Evolutionary conservation across 2,888 invertebrate species (phyloP).

Genomic region (Acheta domesticus): DNA sequence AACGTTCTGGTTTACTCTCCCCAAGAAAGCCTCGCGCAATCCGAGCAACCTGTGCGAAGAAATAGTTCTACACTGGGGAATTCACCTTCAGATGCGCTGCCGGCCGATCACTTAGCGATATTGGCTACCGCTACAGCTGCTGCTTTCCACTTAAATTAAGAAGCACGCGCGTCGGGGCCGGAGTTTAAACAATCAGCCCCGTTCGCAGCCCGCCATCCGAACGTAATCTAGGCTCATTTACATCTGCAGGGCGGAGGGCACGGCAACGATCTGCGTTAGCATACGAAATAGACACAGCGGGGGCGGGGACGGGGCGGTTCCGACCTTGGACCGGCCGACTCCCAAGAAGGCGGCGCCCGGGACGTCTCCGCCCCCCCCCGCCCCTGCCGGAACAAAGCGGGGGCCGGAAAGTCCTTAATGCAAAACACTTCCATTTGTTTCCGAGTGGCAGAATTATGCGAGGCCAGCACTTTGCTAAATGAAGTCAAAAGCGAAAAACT

Average conservation of each 20-base stretch:
- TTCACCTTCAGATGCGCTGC: neutral
- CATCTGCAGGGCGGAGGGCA: neutral
- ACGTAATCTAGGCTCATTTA: neutral
- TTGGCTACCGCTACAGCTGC: neutral
- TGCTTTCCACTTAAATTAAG: neutral
- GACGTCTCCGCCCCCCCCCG: no score
- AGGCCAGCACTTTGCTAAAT: neutral
- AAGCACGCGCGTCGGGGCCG: neutral
- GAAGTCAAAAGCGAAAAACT: slow-evolving; percentile 18
- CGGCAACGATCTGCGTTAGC: neutral
- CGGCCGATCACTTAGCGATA: neutral
- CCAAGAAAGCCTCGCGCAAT: no score
- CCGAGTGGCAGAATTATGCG: neutral
- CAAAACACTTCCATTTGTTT: neutral
- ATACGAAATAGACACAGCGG: neutral
- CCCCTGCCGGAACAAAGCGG: neutral
- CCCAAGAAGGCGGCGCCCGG: no score
- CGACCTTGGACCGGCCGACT: no score
- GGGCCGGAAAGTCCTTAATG: neutral
- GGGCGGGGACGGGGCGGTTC: no score
- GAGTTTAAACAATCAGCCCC: neutral
- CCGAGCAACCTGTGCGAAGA: no score
- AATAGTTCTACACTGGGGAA: no score
- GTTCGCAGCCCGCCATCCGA: neutral
- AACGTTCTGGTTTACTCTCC: no score